Base-by-base conservation (phyloP, 2,888 invertebrate genomes). In the Nebria salina region DNA sequence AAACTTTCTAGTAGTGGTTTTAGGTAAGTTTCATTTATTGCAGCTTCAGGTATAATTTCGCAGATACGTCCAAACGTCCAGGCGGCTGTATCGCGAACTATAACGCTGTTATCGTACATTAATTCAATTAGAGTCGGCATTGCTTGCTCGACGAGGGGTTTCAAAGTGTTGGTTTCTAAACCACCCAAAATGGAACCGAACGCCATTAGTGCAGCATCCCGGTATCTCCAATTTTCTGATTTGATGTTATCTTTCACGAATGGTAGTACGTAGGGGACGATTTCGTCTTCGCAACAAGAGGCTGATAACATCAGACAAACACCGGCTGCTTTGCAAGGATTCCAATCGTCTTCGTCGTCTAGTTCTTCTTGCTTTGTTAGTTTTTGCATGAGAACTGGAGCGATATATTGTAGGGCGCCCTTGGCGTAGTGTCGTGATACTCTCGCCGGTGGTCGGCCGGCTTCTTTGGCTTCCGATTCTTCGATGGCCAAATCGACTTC, bases 261-360 rank as follows among this genome's bases (percentile, higher is more conserved):
- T 25, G 99, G 99, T 86, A 99, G 90, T 13, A 98, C 98, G 88
- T 95, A 95, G 0, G 95, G 95, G n/a, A 99, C 97, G 83, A 99
- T 97, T 87, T 96, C 96, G 88, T 99, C 97, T 89, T 98, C 98
- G 87, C 98, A 98, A 87, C 99, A 99, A 73, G 97, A 96, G 25
- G 99, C 96, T 84, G 99, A 91, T 74, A 99, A 91, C 98, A 99
- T 99, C 41, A 99, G 91, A 88, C 99, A 99, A 3, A 99, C 99
- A 64, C 99, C 98, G 2, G 99, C 98, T 0, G 99, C 98, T 91
- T 99, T 99, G 84, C 98, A 96, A 0, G 99, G 99, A 89, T 98
- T 99, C 99, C 99, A 99, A 86, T 98, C 98, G 87, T 99, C 97
- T 88, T 99, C 99, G 89, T 99, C 98, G 87, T 99, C 99, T 85